Percentiles rank a stretch among this genome's conserved stretches.
Evolutionary conservation across 2,888 invertebrate genomes (phyloP).

Genomic region (Drosophila sordidapex): DNA sequence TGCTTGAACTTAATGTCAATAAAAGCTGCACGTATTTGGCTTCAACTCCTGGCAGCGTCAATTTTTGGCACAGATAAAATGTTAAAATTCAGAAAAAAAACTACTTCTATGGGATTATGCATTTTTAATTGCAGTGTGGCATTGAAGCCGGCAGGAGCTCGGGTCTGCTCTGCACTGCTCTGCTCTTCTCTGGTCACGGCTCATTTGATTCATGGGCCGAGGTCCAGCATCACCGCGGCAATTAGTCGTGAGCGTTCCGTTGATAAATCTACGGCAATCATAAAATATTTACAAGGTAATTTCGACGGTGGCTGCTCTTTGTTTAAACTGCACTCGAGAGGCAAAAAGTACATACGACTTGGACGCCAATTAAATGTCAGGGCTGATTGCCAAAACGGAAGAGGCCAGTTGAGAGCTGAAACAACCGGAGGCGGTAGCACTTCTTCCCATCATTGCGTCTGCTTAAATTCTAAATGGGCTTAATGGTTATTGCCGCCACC

Average conservation of each 20-base stretch:
- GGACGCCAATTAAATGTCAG: slow-evolving; percentile 58
- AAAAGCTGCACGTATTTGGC: background rate
- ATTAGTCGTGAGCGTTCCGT: slow-evolving; percentile 54
- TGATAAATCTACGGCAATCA: slow-evolving; percentile 70
- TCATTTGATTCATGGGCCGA: slow-evolving; percentile 57
- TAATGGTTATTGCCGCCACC: slow-evolving; percentile 56
- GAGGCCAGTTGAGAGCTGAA: slow-evolving; percentile 53
- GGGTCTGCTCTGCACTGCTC: background rate
- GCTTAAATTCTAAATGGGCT: slow-evolving; percentile 39
- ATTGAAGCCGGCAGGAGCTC: background rate
- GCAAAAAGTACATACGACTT: background rate
- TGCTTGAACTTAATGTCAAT: background rate
- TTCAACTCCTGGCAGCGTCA: background rate
- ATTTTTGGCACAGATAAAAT: slow-evolving; percentile 9
- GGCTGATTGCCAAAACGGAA: slow-evolving; percentile 59
- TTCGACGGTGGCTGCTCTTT: slow-evolving; percentile 29
- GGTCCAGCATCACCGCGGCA: slow-evolving; percentile 47
- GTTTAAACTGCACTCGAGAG: slow-evolving; percentile 20
- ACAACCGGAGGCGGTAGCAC: slow-evolving; percentile 35
- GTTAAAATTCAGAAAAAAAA: background rate
- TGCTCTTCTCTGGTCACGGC: slow-evolving; percentile 15
- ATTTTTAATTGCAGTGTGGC: slow-evolving; percentile 50
- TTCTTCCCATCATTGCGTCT: slow-evolving; percentile 13
- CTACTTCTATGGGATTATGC: slow-evolving; percentile 32
- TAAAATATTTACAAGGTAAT: slow-evolving; percentile 73